Base-by-base conservation (phyloP, 2,113 vertebrate species). In the Ctenomys sociabilis region DNA sequence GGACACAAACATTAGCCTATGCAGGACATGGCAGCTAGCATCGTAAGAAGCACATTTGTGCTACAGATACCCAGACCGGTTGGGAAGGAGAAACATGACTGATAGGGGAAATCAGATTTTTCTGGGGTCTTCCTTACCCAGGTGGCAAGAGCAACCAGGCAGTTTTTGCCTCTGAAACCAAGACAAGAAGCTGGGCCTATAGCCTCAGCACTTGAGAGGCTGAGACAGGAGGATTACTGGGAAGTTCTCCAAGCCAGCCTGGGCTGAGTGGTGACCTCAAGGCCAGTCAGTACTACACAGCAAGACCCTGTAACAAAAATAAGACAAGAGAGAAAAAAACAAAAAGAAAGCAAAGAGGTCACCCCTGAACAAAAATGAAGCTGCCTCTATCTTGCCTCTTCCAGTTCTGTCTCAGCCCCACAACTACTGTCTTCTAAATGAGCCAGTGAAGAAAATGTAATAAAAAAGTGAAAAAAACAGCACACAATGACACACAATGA, bases 381-480 rank as follows among this genome's bases (percentile, higher is more conserved):
- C 5, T 12, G 54, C 49, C 11, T 63, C 61, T 4, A 88, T 43
- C 52, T 57, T 0, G 2, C 52, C 52, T 72, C 88, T 89, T 49
- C 54, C 70, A 88, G 57, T 40, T 75, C 45, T 19, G 68, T 82
- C 88, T 95, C 52, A 77, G 26, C 49, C 43, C 54, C 5, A 19
- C 35, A 77, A 11, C 85, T 78, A 73, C 30, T 28, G 45, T 10
- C 35, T 85, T 96, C 83, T 85, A 52, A 75, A 52, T 90, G 88
- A 37, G 88, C 37, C 32, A 52, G 3, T 80, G 77, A 88, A 95
- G 54, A 73, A 84, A 64, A 95, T 32, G 63, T 61, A 91, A 88
- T 26, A 90, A 93, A 78, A 63, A 35, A 94, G 16, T 28, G 12
- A 35, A 21, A 75, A 37, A 54, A 75, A 21, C 21, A 49, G 43